phyloP scores from a whole-genome alignment of 2,888 invertebrate genomes.

The Thysanoteuthis rhombus region DNA sequence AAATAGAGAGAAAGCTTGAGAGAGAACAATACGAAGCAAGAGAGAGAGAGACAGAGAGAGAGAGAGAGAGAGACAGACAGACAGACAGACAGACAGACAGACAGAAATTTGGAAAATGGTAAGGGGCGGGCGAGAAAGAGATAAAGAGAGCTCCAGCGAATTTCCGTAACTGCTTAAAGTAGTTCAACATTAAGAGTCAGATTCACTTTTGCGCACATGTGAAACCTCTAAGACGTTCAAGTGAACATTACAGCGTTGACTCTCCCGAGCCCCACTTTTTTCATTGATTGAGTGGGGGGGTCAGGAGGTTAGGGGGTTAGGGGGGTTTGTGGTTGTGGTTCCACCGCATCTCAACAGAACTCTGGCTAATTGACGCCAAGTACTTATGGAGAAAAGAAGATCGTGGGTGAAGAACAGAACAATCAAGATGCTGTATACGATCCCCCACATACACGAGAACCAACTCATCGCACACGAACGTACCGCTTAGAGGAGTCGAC shows the following conservation, averaged over 20 bases:
- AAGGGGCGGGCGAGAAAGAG: too few relatives aligned
- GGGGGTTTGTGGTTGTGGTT: not conserved
- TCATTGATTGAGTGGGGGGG: not conserved
- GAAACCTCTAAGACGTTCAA: not conserved
- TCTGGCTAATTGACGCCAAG: not conserved
- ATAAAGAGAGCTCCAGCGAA: too few relatives aligned
- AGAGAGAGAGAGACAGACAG: too few relatives aligned
- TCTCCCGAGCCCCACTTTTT: not conserved
- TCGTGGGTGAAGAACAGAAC: not conserved
- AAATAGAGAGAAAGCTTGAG: too few relatives aligned
- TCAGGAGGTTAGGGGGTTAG: too few relatives aligned
- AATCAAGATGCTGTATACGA: not conserved
- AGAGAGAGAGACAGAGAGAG: too few relatives aligned
- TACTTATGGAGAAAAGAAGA: not conserved
- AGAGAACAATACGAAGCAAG: too few relatives aligned
- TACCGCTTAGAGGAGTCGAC: too few relatives aligned
- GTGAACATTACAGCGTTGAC: not conserved
- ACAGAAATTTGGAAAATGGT: too few relatives aligned
- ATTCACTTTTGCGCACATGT: not conserved
- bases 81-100: too few relatives aligned
- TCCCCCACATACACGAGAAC: not conserved
- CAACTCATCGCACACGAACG: not conserved
- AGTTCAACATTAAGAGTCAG: not conserved
- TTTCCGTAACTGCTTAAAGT: not conserved
- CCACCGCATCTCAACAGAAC: not conserved